phyloP scores from a whole-genome alignment of 2,888 invertebrate genomes.

The Alsophila aescularia region DNA sequence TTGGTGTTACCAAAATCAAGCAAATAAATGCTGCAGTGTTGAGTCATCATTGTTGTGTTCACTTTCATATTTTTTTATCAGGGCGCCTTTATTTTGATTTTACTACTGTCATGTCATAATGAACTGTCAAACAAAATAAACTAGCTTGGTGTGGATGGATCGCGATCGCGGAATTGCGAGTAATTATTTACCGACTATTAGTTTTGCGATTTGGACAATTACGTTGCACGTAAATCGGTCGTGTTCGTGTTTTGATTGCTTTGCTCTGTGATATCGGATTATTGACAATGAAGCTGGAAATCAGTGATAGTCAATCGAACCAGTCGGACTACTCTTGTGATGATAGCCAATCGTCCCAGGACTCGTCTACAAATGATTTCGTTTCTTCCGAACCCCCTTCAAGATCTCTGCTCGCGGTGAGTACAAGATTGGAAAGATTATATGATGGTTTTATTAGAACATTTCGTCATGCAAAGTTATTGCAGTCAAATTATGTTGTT shows the following conservation, averaged over 20 bases:
- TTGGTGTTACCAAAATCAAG: not conserved
- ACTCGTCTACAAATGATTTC: constrained; percentile 81
- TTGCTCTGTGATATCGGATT: constrained; percentile 58
- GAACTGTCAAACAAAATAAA: constrained; percentile 66
- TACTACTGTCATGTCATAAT: constrained; percentile 55
- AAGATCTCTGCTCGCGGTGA: constrained; percentile 70
- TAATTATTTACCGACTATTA: constrained; percentile 22
- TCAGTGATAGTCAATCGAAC: constrained; percentile 85
- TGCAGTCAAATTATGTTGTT: not conserved
- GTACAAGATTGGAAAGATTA: constrained; percentile 39
- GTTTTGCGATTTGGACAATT: constrained; percentile 46
- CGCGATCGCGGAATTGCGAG: constrained; percentile 34
- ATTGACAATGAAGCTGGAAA: constrained; percentile 86
- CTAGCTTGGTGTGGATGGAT: not conserved
- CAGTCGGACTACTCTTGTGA: constrained; percentile 86
- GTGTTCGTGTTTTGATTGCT: constrained; percentile 38
- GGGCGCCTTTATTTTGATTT: constrained; percentile 63
- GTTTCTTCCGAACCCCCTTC: constrained; percentile 65
- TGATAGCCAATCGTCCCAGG: constrained; percentile 85
- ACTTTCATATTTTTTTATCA: constrained; percentile 61
- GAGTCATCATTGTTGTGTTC: constrained; percentile 80
- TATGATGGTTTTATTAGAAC: not conserved
- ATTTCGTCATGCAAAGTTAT: not conserved
- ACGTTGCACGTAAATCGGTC: constrained; percentile 62
- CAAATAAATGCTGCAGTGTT: constrained; percentile 54